phyloP scores from a whole-genome alignment of 2,888 invertebrate genomes.

The Megamerina dolium region DNA sequence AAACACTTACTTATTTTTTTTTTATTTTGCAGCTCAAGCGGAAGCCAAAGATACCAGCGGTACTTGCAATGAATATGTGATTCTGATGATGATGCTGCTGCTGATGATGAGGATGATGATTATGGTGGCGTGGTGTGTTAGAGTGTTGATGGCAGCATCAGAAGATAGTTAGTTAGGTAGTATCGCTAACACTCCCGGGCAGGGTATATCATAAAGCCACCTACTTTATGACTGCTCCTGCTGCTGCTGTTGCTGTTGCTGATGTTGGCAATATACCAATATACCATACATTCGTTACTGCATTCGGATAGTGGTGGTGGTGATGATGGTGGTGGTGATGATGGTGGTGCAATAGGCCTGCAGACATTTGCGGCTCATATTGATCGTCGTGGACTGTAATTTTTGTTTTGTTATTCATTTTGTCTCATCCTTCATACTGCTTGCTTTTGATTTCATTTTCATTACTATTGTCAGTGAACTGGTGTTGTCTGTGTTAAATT shows the following conservation, averaged over 20 bases:
- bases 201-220: conserved; percentile 45
- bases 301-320: no score
- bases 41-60: no score
- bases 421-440: no score
- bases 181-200: conserved; percentile 20
- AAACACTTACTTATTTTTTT: no score
- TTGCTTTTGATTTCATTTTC: neutral
- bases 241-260: conserved; percentile 2
- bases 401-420: no score
- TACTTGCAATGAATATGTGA: no score
- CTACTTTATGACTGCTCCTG: conserved; percentile 32
- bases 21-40: no score
- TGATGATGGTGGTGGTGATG: conserved; percentile 1
- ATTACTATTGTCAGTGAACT: neutral
- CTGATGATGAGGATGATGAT: neutral
- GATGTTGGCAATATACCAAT: neutral
- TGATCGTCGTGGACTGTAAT: neutral
- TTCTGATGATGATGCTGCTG: no score
- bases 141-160: neutral
- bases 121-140: neutral
- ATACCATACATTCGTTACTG: no score
- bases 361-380: conserved; percentile 7
- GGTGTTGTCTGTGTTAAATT: conserved; percentile 6
- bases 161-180: no score
- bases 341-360: neutral